Percentiles rank a stretch among this genome's conserved stretches.
phyloP scores from a whole-genome alignment of 2,888 invertebrate genomes.

The Ormia ochracea region DNA sequence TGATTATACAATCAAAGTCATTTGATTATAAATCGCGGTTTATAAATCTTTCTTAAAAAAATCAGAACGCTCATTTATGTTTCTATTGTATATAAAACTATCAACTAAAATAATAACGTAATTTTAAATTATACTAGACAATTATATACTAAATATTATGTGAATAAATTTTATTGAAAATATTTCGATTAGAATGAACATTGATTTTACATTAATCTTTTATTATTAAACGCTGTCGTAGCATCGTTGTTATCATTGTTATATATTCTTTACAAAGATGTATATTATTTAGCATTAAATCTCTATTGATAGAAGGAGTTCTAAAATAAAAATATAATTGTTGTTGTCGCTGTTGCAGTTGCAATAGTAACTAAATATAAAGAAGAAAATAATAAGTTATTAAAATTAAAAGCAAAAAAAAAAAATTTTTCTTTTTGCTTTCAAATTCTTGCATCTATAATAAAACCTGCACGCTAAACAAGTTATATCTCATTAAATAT shows the following conservation, averaged over 20 bases:
- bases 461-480: slow-evolving; percentile 8
- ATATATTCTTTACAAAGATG: background rate
- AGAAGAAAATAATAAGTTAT: background rate
- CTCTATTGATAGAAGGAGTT: background rate
- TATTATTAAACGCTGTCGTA: background rate
- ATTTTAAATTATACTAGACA: no score
- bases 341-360: background rate
- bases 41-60: no score
- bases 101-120: no score
- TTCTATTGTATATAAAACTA: no score
- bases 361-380: background rate
- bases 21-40: no score
- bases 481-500: slow-evolving; percentile 47
- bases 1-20: no score
- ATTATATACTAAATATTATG: background rate
- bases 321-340: background rate
- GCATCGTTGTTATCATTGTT: background rate
- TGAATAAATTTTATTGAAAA: background rate
- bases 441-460: background rate
- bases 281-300: background rate
- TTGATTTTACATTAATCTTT: slow-evolving; percentile 23
- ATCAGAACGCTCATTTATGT: no score
- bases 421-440: slow-evolving; percentile 5
- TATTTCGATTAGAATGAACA: background rate
- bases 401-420: background rate